phyloP scores from a whole-genome alignment of 2,113 vertebrate species.

The Gasterosteus nipponicus region DNA sequence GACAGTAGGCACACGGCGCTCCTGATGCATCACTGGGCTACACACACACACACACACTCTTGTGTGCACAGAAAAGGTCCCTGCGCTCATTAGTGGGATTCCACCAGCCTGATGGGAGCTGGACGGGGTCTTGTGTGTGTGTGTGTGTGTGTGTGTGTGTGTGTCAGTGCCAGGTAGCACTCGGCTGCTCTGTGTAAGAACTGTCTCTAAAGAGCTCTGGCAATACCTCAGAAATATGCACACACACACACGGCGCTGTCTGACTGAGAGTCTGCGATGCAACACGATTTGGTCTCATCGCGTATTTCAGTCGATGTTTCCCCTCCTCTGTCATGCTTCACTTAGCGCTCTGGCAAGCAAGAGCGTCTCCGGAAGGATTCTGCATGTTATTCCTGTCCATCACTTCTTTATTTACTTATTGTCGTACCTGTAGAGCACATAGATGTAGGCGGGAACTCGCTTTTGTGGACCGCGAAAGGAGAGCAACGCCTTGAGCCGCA shows the following conservation, averaged over 20 bases:
- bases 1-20: constrained; percentile 33
- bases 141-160: constrained; percentile 38
- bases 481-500: background rate
- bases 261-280: constrained; percentile 27
- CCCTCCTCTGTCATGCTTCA: constrained; percentile 29
- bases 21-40: constrained; percentile 26
- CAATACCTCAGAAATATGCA: constrained; percentile 35
- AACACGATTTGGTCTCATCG: constrained; percentile 35
- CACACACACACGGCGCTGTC: background rate
- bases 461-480: constrained; percentile 5
- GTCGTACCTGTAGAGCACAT: constrained; percentile 1
- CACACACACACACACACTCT: background rate
- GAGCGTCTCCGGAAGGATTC: constrained; percentile 14
- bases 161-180: constrained; percentile 56
- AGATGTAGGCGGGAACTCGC: background rate
- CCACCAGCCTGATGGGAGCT: constrained; percentile 54
- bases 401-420: constrained; percentile 3
- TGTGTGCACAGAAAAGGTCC: constrained; percentile 41
- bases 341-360: constrained; percentile 14
- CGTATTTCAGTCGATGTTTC: constrained; percentile 41
- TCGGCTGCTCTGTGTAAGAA: constrained; percentile 46
- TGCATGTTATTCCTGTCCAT: constrained; percentile 10
- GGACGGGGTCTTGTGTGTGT: constrained; percentile 25
- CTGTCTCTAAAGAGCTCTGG: constrained; percentile 55
- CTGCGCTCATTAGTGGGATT: constrained; percentile 71